A percentile compares a stretch with the other conserved stretches of the same genome.
These are phyloP conservation scores for Harpagifer antarcticus DNA, from an alignment of 2,797 vertebrate genomes.

Conservation along the genomic window DNA sequence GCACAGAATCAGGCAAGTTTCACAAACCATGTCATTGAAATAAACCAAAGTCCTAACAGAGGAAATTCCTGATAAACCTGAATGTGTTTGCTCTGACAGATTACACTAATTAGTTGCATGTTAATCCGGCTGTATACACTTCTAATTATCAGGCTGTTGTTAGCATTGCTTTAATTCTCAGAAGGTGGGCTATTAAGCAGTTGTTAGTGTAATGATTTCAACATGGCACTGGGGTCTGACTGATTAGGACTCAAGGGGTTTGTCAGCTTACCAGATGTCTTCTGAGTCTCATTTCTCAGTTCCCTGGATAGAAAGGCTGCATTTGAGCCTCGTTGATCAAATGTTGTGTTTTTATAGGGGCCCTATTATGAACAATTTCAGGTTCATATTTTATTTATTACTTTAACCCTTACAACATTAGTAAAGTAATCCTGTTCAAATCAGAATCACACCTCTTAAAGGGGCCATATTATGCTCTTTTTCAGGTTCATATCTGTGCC, in stretches of 20 bases:
- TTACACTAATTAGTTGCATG: conserved; percentile 14
- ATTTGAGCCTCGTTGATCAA: conserved; percentile 4
- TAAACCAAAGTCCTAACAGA: background rate
- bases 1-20: conserved; percentile 95
- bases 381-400: no score
- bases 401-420: no score
- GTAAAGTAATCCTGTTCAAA: no score
- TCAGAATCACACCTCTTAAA: no score
- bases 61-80: background rate
- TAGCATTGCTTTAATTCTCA: conserved; percentile 25
- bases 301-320: conserved; percentile 32
- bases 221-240: conserved; percentile 38
- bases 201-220: conserved; percentile 64
- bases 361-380: no score
- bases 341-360: conserved; percentile 15
- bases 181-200: conserved; percentile 44
- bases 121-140: conserved; percentile 34
- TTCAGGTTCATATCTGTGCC: no score
- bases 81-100: conserved; percentile 24
- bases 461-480: no score
- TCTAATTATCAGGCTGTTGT: conserved; percentile 34
- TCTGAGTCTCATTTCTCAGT: conserved; percentile 35
- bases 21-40: background rate
- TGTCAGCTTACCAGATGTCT: conserved; percentile 51
- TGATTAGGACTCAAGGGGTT: conserved; percentile 47